These are phyloP conservation scores for Eretmochelys imbricata DNA, from an alignment of 2,113 vertebrate genomes.

Conservation along the genomic window DNA sequence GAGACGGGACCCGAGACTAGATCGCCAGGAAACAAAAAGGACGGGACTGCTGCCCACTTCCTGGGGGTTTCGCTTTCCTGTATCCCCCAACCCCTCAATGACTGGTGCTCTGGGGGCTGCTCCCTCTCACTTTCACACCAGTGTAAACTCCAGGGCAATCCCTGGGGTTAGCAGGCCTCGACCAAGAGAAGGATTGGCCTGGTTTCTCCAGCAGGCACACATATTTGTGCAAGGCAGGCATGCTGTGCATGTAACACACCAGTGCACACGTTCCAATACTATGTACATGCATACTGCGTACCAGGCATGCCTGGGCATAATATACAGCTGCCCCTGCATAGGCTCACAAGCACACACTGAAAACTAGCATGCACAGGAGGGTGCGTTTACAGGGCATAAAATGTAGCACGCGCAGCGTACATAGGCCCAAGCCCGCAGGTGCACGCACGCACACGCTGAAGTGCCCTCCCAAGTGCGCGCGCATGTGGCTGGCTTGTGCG, in stretches of 20 bases:
- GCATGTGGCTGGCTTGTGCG: rapidly evolving
- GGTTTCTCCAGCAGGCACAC: background rate
- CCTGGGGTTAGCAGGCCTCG: background rate
- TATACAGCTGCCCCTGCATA: background rate
- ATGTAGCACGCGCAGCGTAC: background rate
- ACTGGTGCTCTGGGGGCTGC: background rate
- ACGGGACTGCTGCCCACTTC: background rate
- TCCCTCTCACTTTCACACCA: background rate
- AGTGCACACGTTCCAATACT: background rate
- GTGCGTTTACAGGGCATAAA: background rate
- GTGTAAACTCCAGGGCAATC: background rate
- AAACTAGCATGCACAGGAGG: background rate
- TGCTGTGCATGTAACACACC: background rate
- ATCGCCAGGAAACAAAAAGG: rapidly evolving
- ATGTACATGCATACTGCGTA: background rate
- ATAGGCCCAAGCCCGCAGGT: no score
- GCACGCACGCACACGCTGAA: background rate
- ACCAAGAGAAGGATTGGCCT: background rate
- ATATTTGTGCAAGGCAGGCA: no score
- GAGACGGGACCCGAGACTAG: background rate
- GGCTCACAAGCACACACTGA: background rate
- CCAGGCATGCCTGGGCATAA: background rate
- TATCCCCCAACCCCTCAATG: rapidly evolving
- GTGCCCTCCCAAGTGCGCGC: background rate
- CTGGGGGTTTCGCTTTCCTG: background rate